phyloP scores from a whole-genome alignment of 2,113 vertebrate species.

The Arizona elegans region DNA sequence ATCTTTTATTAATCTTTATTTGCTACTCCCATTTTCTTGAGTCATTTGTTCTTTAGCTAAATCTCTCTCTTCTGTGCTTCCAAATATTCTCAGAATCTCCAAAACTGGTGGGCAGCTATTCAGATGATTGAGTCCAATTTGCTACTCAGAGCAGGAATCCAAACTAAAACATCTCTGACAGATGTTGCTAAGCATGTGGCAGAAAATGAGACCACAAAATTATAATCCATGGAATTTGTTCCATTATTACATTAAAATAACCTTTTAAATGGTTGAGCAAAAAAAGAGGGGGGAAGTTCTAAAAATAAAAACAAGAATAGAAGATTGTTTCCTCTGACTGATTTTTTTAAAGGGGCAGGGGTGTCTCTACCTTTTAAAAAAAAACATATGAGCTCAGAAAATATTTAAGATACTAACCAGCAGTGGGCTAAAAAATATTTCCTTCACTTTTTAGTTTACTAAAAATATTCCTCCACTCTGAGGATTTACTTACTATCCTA shows the following conservation, averaged over 20 bases:
- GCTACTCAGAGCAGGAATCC: neutral
- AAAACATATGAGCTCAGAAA: neutral
- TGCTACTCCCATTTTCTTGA: neutral
- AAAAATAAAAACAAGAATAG: neutral
- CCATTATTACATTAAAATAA: constrained; percentile 20
- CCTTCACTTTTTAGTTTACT: neutral
- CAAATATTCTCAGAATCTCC: neutral
- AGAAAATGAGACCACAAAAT: constrained; percentile 14
- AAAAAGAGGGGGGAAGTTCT: constrained; percentile 9
- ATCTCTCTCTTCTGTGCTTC: constrained; percentile 5
- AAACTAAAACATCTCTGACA: neutral
- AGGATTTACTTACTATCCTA: neutral
- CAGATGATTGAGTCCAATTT: neutral
- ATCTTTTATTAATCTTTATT: neutral
- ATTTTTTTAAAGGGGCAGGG: neutral
- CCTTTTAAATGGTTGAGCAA: neutral
- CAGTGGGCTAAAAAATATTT: neutral
- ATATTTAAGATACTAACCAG: neutral
- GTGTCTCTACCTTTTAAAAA: neutral
- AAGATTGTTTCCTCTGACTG: neutral
- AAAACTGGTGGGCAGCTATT: neutral
- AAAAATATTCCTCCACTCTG: neutral
- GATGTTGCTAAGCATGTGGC: neutral
- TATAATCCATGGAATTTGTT: constrained; percentile 27
- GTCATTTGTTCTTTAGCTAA: neutral